A percentile compares a stretch with the other conserved stretches of the same genome.
Evolutionary conservation across 2,888 invertebrate genomes (phyloP).

Genomic region (Tethea ocularis): DNA sequence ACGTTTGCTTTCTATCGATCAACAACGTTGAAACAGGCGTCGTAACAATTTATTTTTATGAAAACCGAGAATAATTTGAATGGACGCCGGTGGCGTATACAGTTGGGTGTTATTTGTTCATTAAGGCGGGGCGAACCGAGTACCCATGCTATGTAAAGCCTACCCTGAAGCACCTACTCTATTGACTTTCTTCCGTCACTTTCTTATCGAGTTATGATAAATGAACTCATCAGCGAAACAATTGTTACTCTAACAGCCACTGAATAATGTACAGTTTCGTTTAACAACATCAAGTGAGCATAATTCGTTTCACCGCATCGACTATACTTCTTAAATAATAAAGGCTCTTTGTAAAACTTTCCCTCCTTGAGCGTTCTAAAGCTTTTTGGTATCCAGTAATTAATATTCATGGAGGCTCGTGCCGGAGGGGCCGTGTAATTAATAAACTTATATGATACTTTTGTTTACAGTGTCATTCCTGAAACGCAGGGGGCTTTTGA

Average conservation of each 20-base stretch:
- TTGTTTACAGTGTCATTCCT: conserved; percentile 82
- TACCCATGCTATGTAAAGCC: conserved; percentile 61
- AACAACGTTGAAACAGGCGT: conserved; percentile 28
- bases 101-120: conserved; percentile 59
- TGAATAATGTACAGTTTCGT: conserved; percentile 45
- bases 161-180: conserved; percentile 79
- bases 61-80: conserved; percentile 30
- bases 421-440: conserved; percentile 82
- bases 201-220: conserved; percentile 81
- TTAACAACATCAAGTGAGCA: conserved; percentile 45
- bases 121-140: conserved; percentile 60
- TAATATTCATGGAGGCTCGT: conserved; percentile 82
- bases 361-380: conserved; percentile 82
- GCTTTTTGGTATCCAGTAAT: conserved; percentile 83
- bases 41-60: conserved; percentile 30
- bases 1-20: conserved; percentile 8
- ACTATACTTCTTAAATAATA: conserved; percentile 82
- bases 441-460: conserved; percentile 85
- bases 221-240: conserved; percentile 45
- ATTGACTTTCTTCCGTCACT: conserved; percentile 83
- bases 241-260: conserved; percentile 39
- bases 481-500: conserved; percentile 62
- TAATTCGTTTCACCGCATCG: conserved; percentile 78
- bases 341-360: conserved; percentile 84
- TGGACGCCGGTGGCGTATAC: conserved; percentile 34